These are phyloP conservation scores for Drosophila maculinotata DNA, from an alignment of 2,888 invertebrate genomes.

Conservation along the genomic window DNA sequence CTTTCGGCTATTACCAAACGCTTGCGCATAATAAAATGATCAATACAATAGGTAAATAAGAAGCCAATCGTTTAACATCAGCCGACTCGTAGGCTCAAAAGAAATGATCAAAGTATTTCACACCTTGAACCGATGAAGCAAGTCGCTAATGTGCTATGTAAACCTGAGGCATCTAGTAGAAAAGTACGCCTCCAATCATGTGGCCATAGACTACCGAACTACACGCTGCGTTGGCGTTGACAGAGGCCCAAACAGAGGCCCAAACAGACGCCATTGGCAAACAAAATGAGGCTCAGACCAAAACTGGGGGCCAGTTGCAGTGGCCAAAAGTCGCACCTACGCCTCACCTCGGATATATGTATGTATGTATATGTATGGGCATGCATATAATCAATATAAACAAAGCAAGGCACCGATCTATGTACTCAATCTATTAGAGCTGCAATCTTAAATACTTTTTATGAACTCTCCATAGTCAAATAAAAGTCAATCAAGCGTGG, in stretches of 20 bases:
- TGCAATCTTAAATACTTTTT: slow-evolving; percentile 68
- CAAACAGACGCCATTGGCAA: slow-evolving; percentile 62
- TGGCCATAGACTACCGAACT: slow-evolving; percentile 37
- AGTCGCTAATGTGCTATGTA: slow-evolving; percentile 50
- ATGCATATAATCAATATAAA: slow-evolving; percentile 71
- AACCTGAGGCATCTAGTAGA: slow-evolving; percentile 15
- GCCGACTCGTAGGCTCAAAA: slow-evolving; percentile 10
- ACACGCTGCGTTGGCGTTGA: slow-evolving; percentile 50
- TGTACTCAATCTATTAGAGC: slow-evolving; percentile 58
- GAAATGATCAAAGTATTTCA: slow-evolving; percentile 74
- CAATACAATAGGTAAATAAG: slow-evolving; percentile 31
- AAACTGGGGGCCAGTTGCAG: slow-evolving; percentile 24
- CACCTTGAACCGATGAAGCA: slow-evolving; percentile 60
- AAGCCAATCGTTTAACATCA: slow-evolving; percentile 50
- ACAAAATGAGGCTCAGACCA: slow-evolving; percentile 33
- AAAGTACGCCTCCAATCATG: slow-evolving; percentile 56
- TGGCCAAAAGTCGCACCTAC: slow-evolving; percentile 61
- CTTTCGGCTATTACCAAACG: slow-evolving; percentile 18
- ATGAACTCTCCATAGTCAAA: slow-evolving; percentile 69
- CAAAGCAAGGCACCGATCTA: slow-evolving; percentile 41
- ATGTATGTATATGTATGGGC: slow-evolving; percentile 4
- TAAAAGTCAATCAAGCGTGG: slow-evolving; percentile 48
- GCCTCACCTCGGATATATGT: slow-evolving; percentile 17
- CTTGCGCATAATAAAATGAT: slow-evolving; percentile 28
- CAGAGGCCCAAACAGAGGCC: slow-evolving; percentile 12